Evolutionary conservation across 2,888 invertebrate genomes (phyloP), one percentile per base, ranked within the genome.

Genomic region (Ophion costatus): DNA sequence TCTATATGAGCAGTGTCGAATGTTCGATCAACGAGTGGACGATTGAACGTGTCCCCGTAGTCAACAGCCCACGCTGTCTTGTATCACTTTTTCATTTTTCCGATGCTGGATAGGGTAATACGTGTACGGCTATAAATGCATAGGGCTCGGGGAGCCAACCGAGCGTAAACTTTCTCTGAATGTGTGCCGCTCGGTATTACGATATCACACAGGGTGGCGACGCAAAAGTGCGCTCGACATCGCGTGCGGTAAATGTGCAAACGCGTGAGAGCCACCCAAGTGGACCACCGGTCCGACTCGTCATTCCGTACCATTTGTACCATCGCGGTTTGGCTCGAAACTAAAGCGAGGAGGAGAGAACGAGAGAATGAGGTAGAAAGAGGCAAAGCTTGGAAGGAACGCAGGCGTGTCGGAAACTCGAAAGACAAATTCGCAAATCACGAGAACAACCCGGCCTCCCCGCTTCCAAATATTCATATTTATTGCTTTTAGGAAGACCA

Each of bases 211-310:
- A 57, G 79, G 61, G 64, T 64, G 79, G 66, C 64, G 77, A 69
- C 64, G 73, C 73, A 45, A 76, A 71, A 64, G 57, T 64, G 66
- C 80, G 76, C 80, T 77, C 22, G 20, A 73, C 77, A 73, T 80
- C 84, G 77, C 84, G 84, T 80, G 84, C 82, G 82, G 84, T 77
- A 84, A 84, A 77, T 77, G 80, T 77, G 80, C 84, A 77, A 77
- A 77, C 77, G 84, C 71, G 79, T 38, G 71, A 71, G 80, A 84
- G 63, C 84, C 84, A 84, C 84, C 84, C 84, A 84, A 84, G 84
- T 84, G 84, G 84, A 84, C 84, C 84, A 80, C 84, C 80, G 77
- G 76, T 82, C 67, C 24, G 77, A 76, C 71, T 38, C 63, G 67
- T 64, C 38, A 24, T 20, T 22, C 51, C 24, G 45, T 20, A 33